Conservation (phyloP, 1,140 invertebrate genomes). For the Nylanderia fulva region DNA sequence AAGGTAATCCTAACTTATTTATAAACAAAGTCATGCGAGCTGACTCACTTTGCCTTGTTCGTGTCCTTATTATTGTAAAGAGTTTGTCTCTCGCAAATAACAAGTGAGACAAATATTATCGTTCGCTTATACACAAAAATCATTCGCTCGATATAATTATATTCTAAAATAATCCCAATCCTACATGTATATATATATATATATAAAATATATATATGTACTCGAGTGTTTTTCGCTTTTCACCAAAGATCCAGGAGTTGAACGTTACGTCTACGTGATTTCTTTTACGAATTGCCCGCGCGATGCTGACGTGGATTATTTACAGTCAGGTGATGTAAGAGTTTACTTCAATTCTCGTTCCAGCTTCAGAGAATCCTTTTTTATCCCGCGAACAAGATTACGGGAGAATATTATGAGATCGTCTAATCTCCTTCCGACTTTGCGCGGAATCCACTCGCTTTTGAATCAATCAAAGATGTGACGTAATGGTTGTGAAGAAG, state of each 20-base stretch:
- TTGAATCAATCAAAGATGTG: conserved; percentile 49
- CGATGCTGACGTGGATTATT: background rate
- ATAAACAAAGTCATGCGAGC: too few species aligned
- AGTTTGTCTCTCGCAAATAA: too few species aligned
- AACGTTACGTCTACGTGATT: background rate
- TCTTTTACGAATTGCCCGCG: background rate
- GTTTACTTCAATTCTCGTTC: conserved; percentile 57
- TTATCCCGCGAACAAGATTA: conserved; percentile 61
- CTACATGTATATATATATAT: too few species aligned
- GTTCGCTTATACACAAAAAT: too few species aligned
- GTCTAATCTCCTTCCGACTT: conserved; percentile 47
- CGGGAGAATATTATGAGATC: background rate
- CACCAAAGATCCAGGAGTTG: background rate
- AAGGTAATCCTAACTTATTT: too few species aligned
- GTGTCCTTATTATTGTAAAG: too few species aligned
- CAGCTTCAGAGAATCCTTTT: conserved; percentile 49
- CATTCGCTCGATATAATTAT: too few species aligned
- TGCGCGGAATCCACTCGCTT: conserved; percentile 41
- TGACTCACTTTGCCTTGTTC: too few species aligned
- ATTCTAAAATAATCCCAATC: too few species aligned
- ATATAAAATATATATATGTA: too few species aligned
- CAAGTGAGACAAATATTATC: too few species aligned
- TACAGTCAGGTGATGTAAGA: conserved; percentile 8
- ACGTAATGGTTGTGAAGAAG: conserved; percentile 8
- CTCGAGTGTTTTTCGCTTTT: conserved; percentile 8